Base-by-base conservation (phyloP, 2,797 vertebrate species). In the Staurois parvus region DNA sequence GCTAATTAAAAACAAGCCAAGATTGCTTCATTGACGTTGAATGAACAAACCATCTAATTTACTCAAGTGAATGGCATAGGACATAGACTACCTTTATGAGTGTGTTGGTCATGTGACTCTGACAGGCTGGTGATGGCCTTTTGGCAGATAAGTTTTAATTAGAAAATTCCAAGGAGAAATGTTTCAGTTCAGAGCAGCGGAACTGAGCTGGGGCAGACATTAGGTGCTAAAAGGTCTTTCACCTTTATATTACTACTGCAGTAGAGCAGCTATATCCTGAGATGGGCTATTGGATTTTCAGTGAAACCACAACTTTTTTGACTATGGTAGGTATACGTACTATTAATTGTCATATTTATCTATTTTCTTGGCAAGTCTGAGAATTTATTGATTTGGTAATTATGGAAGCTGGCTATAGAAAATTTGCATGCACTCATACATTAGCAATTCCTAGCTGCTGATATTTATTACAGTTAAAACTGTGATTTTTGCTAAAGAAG, bases 321-420 rank as follows among this genome's bases (percentile, higher is more conserved):
- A 88, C 95, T 81, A 85, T 92, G 89, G 95, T 96, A 92, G 95
- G 95, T 96, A 91, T 88, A 83, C 72, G 83, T 91, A 90, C 3
- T 37, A 52, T 13, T 10, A 37, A 37, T 9, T 37, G 37, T 66
- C 34, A 37, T 81, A 28, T 37, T 30, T 48, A 48, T 80, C 24
- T 76, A 32, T 45, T 66, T 15, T 28, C 11, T 42, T 82, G 1
- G 11, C 15, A 32, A 62, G 34, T 21, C n/a, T n/a, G 42, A 69
- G 30, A 24, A 30, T 70, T 52, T 30, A 45, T 70, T 79, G 30
- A 48, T 45, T 79, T 19, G 26, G 37, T 69, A 69, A 69, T 68
- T 68, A 69, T 24, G 59, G 45, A 13, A 70, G 10, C 52, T 70
- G 24, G 42, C 66, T 24, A 52, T 32, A 19, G 5, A 56, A 56